Conservation (phyloP, 2,888 invertebrate species). For the Troides oblongomaculatus region DNA sequence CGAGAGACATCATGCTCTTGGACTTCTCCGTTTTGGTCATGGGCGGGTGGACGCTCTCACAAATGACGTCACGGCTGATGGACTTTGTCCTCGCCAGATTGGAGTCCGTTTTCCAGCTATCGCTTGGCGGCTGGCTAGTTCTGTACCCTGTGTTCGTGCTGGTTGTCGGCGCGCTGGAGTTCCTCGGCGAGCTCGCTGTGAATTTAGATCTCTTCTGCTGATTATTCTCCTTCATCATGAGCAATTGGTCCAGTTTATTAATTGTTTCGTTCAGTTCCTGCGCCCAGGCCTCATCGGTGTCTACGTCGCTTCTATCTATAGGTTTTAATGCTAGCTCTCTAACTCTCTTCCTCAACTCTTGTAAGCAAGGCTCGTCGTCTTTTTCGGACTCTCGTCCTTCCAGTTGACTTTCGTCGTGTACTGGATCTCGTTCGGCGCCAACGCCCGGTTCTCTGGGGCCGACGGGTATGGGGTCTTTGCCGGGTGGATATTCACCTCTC, state of each 20-base stretch:
- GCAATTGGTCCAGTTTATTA: constrained; percentile 86
- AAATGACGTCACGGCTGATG: constrained; percentile 63
- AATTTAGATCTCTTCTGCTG: constrained; percentile 77
- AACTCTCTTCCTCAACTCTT: constrained; percentile 84
- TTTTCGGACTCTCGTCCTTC: constrained; percentile 48
- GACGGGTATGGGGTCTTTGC: constrained; percentile 69
- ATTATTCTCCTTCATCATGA: constrained; percentile 83
- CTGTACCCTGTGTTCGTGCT: constrained; percentile 56
- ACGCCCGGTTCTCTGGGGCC: constrained; percentile 86
- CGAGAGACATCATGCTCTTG: constrained; percentile 75
- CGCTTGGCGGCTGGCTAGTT: constrained; percentile 54
- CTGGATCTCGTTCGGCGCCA: constrained; percentile 83
- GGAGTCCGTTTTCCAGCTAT: constrained; percentile 51
- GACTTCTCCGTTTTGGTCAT: constrained; percentile 65
- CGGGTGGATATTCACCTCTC: constrained; percentile 76
- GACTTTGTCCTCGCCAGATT: constrained; percentile 63
- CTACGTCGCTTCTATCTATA: constrained; percentile 85
- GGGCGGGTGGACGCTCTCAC: constrained; percentile 57
- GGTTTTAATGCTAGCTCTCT: constrained; percentile 87
- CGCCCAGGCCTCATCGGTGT: constrained; percentile 86
- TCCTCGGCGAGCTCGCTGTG: constrained; percentile 60
- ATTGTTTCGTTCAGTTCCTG: constrained; percentile 87
- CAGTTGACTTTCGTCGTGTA: constrained; percentile 60
- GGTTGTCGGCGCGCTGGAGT: constrained; percentile 67
- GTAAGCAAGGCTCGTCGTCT: constrained; percentile 80